phyloP scores from a whole-genome alignment of 2,888 invertebrate species.

The Polydesmus complanatus region DNA sequence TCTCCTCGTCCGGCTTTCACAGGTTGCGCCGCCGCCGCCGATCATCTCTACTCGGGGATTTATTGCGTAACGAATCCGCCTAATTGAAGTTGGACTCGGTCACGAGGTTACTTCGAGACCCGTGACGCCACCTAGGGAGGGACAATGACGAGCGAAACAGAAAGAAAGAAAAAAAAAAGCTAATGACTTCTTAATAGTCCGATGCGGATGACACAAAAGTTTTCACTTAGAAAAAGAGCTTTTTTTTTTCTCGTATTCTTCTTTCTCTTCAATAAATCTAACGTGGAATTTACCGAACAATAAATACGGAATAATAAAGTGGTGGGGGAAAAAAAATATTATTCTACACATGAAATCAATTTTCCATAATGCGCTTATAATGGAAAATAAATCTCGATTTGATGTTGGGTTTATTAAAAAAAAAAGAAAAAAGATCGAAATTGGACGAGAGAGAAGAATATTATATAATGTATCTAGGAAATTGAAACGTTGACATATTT shows the following conservation, averaged over 20 bases:
- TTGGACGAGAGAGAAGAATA: too few relatives aligned
- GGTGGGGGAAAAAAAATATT: not conserved
- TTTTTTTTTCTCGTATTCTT: too few relatives aligned
- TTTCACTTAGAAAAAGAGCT: not conserved
- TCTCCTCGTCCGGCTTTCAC: too few relatives aligned
- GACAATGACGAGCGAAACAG: not conserved
- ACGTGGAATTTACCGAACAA: too few relatives aligned
- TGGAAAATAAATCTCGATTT: not conserved
- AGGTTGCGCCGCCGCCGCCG: not conserved
- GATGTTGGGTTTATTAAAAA: not conserved
- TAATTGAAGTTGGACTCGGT: not conserved
- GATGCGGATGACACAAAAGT: not conserved
- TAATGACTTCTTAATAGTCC: not conserved
- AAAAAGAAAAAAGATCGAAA: too few relatives aligned
- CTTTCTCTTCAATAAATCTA: too few relatives aligned
- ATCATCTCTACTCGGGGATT: not conserved
- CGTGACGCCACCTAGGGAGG: not conserved
- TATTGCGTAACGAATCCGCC: not conserved
- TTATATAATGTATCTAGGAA: too few relatives aligned
- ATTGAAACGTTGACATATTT: too few relatives aligned
- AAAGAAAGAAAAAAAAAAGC: not conserved
- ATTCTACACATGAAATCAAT: not conserved
- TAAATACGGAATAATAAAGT: too few relatives aligned
- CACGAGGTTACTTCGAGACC: not conserved
- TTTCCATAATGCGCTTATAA: not conserved